These are phyloP conservation scores for Epirrhoe tristata DNA, from an alignment of 2,888 invertebrate genomes.

Conservation along the genomic window DNA sequence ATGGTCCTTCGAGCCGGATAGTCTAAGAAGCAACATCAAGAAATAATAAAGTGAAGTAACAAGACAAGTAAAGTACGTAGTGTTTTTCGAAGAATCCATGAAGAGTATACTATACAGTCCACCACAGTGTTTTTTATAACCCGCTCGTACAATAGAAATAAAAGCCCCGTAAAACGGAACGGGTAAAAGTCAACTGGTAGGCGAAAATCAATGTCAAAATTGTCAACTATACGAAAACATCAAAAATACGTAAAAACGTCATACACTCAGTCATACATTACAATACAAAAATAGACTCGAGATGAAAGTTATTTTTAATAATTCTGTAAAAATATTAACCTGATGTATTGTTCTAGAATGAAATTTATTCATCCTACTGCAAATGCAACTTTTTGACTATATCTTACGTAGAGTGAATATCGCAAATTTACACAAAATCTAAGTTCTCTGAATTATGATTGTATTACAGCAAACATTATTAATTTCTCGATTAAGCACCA, in stretches of 20 bases:
- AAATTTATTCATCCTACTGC: constrained; percentile 52
- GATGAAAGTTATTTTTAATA: constrained; percentile 83
- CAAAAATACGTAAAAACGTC: constrained; percentile 49
- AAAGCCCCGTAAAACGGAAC: constrained; percentile 11
- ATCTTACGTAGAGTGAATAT: constrained; percentile 56
- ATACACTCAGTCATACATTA: too few species aligned
- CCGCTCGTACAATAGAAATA: too few species aligned
- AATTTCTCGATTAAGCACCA: constrained; percentile 72
- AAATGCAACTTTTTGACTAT: constrained; percentile 53
- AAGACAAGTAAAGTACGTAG: too few species aligned
- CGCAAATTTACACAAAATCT: constrained; percentile 58
- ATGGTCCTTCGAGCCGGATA: too few species aligned
- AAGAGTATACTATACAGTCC: too few species aligned
- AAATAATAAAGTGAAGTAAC: too few species aligned
- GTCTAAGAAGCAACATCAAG: too few species aligned
- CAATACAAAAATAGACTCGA: constrained; percentile 79
- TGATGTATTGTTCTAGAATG: constrained; percentile 58
- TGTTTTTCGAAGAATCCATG: too few species aligned
- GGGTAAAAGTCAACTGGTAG: constrained; percentile 4
- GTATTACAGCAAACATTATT: constrained; percentile 74
- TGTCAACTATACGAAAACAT: constrained; percentile 36
- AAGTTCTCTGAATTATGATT: constrained; percentile 77
- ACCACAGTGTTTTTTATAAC: too few species aligned
- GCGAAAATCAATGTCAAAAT: constrained; percentile 24
- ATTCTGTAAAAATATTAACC: constrained; percentile 59